These are phyloP conservation scores for Pterostichus niger DNA, from an alignment of 2,888 invertebrate species.

Conservation along the genomic window DNA sequence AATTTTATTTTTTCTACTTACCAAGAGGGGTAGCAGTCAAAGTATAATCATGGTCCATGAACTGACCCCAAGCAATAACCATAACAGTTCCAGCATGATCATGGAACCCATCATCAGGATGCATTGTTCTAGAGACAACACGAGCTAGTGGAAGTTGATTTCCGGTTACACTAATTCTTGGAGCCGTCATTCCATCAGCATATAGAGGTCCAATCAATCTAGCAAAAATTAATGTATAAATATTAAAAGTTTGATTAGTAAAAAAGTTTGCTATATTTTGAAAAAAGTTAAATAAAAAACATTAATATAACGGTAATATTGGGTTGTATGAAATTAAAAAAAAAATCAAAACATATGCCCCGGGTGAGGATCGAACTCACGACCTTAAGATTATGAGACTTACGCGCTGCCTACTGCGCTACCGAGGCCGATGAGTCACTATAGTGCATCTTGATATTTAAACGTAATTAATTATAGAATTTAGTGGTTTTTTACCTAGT, in stretches of 20 bases:
- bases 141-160: conserved; percentile 89
- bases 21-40: conserved; percentile 93
- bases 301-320: too few species aligned
- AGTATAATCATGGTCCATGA: conserved; percentile 96
- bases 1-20: conserved; percentile 75
- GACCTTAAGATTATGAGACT: conserved; percentile 96
- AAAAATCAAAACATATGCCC: conserved; percentile 80
- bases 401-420: conserved; percentile 94
- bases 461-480: conserved; percentile 12
- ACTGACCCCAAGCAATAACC: conserved; percentile 97
- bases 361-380: conserved; percentile 97
- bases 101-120: conserved; percentile 95
- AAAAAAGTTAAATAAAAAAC: too few species aligned
- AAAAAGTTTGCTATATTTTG: too few species aligned
- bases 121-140: conserved; percentile 93
- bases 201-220: conserved; percentile 89
- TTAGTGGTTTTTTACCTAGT: conserved; percentile 81
- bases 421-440: conserved; percentile 81
- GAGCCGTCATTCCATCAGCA: conserved; percentile 91
- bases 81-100: conserved; percentile 96
- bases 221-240: conserved; percentile 63
- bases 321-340: conserved; percentile 43
- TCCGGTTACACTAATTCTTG: conserved; percentile 89
- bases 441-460: neutral
- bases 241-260: too few species aligned